A percentile compares a stretch with the other conserved stretches of the same genome.
Evolutionary conservation across 2,888 invertebrate genomes (phyloP).

Genomic region (Platycheirus albimanus): DNA sequence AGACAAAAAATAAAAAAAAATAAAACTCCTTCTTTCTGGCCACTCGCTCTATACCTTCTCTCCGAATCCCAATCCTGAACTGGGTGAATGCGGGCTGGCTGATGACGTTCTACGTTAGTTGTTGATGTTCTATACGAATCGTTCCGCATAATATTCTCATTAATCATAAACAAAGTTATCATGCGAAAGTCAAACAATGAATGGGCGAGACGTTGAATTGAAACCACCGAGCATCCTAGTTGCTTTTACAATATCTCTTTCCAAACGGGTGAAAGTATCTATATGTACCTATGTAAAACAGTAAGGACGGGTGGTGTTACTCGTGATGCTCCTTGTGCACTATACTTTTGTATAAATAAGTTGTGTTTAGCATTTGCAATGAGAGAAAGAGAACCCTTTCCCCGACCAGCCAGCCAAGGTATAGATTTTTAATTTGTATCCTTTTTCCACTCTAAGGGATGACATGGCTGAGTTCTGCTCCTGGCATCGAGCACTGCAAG

Average conservation of each 20-base stretch:
- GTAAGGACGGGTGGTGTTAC: background rate
- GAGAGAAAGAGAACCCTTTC: conserved; percentile 50
- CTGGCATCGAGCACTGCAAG: conserved; percentile 52
- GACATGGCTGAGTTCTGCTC: conserved; percentile 62
- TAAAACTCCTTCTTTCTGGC: conserved; percentile 5
- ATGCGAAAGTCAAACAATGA: conserved; percentile 74
- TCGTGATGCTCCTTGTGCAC: conserved; percentile 23
- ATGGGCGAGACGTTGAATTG: conserved; percentile 73
- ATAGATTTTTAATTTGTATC: conserved; percentile 71
- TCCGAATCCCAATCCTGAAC: background rate
- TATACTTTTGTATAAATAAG: conserved; percentile 56
- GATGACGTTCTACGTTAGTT: conserved; percentile 28
- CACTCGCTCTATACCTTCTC: background rate
- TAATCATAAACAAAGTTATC: conserved; percentile 74
- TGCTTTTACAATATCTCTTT: conserved; percentile 10
- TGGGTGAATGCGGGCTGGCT: conserved; percentile 12
- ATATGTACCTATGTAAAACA: too few relatives aligned
- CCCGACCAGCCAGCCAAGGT: background rate
- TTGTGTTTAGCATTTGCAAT: conserved; percentile 54
- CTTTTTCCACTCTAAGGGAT: conserved; percentile 55
- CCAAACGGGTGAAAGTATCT: background rate
- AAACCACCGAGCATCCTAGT: conserved; percentile 30
- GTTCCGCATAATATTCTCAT: conserved; percentile 74
- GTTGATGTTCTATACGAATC: conserved; percentile 67
- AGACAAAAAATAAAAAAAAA: conserved; percentile 34